Evolutionary conservation across 2,888 invertebrate species (phyloP).

Genomic region (Eutolmus rufibarbis): DNA sequence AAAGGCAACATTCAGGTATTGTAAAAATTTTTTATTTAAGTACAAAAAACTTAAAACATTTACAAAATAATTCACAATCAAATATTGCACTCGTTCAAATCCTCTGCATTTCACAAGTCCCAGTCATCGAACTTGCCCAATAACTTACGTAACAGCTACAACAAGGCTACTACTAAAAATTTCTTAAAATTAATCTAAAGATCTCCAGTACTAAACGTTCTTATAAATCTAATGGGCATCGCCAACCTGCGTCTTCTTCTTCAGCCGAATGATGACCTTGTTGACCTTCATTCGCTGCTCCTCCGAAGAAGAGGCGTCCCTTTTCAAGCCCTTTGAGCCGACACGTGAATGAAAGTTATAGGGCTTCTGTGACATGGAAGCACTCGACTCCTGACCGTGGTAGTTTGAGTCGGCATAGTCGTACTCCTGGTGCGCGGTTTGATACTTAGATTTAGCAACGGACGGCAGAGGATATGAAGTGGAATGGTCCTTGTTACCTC

Average conservation of each 20-base stretch:
- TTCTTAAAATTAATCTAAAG: neutral
- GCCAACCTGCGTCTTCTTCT: neutral
- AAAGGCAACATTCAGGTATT: neutral
- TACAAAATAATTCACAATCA: conserved; percentile 8
- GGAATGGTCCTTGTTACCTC: conserved; percentile 52
- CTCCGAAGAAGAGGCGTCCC: conserved; percentile 48
- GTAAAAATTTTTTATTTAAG: neutral
- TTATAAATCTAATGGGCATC: neutral
- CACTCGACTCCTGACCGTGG: conserved; percentile 44
- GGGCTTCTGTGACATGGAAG: conserved; percentile 56
- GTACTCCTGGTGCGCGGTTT: conserved; percentile 43
- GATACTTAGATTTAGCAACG: conserved; percentile 52
- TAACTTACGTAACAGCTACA: conserved; percentile 7
- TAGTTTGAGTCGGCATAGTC: conserved; percentile 11
- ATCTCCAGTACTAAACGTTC: neutral
- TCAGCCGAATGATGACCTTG: conserved; percentile 2
- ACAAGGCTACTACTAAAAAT: neutral
- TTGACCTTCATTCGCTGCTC: conserved; percentile 28
- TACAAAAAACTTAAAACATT: conserved; percentile 24
- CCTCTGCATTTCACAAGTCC: neutral
- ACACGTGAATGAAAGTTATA: conserved; percentile 60
- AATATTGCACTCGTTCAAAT: conserved; percentile 7
- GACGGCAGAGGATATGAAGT: conserved; percentile 54
- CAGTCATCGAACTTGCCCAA: neutral
- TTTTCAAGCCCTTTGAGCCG: conserved; percentile 29